Conservation (phyloP, 2,797 vertebrate genomes). For the Acanthurus lineatus region DNA sequence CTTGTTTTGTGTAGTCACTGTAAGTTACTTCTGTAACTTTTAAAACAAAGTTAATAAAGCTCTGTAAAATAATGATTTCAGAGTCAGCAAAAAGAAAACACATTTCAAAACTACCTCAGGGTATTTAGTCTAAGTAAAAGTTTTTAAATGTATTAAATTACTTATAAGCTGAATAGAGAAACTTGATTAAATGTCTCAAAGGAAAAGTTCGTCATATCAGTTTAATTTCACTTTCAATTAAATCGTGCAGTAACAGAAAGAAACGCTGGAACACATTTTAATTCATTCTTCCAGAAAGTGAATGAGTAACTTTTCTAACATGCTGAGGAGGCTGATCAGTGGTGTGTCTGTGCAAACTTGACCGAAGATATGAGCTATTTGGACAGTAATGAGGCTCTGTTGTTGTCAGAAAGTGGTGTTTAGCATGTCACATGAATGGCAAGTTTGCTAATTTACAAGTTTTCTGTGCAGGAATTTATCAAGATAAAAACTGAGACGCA, state of each 20-base stretch:
- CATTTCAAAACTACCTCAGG: neutral
- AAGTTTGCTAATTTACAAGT: neutral
- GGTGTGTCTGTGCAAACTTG: neutral
- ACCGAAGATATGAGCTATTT: neutral
- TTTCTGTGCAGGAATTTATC: neutral
- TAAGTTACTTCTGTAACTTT: neutral
- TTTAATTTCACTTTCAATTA: neutral
- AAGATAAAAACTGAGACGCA: neutral
- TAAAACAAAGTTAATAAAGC: neutral
- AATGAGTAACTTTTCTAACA: neutral
- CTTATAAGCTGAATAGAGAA: neutral
- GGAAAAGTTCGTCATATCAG: neutral
- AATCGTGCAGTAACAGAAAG: neutral
- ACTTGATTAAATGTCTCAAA: neutral
- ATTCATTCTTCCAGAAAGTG: neutral
- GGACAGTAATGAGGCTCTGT: neutral
- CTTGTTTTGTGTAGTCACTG: neutral
- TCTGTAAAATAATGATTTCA: neutral
- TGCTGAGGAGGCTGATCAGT: neutral
- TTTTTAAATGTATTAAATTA: neutral
- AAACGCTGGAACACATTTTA: slow-evolving; percentile 1
- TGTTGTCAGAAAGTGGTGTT: neutral
- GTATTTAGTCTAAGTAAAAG: neutral
- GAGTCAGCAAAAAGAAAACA: neutral
- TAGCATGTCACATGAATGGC: neutral